Base-by-base conservation (phyloP, 2,113 vertebrate genomes). In the Ceuthmochares aereus region DNA sequence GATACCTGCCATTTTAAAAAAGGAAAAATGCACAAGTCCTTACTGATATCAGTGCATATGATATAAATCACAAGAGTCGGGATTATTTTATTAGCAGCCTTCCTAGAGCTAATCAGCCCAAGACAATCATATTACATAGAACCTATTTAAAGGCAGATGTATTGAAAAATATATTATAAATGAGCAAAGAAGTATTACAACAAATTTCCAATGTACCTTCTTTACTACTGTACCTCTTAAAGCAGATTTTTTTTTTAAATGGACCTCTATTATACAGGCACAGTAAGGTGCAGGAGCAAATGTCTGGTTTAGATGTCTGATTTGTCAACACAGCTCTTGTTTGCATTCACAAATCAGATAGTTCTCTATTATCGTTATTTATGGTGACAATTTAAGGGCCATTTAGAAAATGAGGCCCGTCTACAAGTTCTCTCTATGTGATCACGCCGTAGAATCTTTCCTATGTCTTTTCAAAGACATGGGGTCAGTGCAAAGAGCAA, bases 231-330 rank as follows among this genome's bases (percentile, higher is more conserved):
- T 81, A 60, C 22, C 12, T 81, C 43, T 20, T 86, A 34, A 75
- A 92, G 59, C 8, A 83, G 68, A 25, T 49, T 95, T 49, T 95
- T 49, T 95, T 89, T 64, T 70, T 49, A 75, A 91, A 72, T 56
- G 56, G 59, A 58, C n/a, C 20, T 88, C n/a, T 62, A 27, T 76
- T 81, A 87, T 45, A 16, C 11, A n/a, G 7, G 22, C 40, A 80
- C 22, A 94, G 37, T 66, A 60, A 64, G n/a, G 13, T 14, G 6
- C 5, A 2, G 30, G 16, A 94, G 22, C 7, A 94, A 93, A 84
- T 56, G 72, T 66, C 67, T 60, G 32, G 55, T 84, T 87, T 87
- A 90, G 80, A 76, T 63, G 32, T 66, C 79, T 91, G 70, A 47
- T 94, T 87, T 94, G 19, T 85, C 73, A 70, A 83, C 69, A 74